These are phyloP conservation scores for Rotaria socialis DNA, from an alignment of 2,888 invertebrate genomes.

Conservation along the genomic window DNA sequence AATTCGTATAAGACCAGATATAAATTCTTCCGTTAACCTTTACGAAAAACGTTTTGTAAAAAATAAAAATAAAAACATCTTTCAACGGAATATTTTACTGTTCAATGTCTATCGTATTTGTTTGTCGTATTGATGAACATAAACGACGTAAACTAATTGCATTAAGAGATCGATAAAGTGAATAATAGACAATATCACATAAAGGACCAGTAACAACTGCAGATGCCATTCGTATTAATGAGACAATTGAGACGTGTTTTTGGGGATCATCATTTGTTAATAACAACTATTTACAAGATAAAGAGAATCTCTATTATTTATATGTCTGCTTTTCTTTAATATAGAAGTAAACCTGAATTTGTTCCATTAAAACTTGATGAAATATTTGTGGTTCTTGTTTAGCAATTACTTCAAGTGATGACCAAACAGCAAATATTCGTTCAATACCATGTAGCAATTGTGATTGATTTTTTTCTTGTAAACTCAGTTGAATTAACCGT, in stretches of 20 bases:
- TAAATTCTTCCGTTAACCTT: not conserved
- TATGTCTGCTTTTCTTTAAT: too few species aligned
- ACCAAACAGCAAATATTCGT: not conserved
- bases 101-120: not conserved
- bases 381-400: constrained; percentile 3
- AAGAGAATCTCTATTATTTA: too few species aligned
- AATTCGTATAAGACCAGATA: not conserved
- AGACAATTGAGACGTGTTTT: not conserved
- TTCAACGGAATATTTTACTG: not conserved
- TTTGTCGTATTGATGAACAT: constrained; percentile 18
- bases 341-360: not conserved
- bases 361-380: not conserved
- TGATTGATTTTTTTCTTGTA: not conserved
- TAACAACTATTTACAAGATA: not conserved
- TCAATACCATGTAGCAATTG: not conserved
- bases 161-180: not conserved
- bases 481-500: not conserved
- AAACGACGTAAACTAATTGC: not conserved
- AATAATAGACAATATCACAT: constrained; percentile 15
- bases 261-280: not conserved
- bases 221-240: not conserved
- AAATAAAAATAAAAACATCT: not conserved
- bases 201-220: not conserved
- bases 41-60: not conserved
- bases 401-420: constrained; percentile 1